These are phyloP conservation scores for Harpagus bidentatus DNA, from an alignment of 2,113 vertebrate species.

Conservation along the genomic window DNA sequence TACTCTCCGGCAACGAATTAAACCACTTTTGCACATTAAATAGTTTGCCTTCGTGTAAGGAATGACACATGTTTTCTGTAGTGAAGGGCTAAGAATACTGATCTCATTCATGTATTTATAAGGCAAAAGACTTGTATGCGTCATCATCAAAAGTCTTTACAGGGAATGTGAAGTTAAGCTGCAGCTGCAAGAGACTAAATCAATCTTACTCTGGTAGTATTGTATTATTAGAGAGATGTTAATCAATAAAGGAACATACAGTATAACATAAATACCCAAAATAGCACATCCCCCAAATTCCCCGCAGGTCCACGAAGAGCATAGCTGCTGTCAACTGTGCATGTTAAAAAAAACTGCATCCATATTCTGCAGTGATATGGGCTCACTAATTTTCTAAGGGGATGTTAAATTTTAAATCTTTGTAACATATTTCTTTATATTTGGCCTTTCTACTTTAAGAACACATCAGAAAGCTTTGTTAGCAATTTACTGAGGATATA, in stretches of 20 bases:
- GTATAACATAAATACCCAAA: background rate
- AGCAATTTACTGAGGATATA: background rate
- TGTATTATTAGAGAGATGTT: background rate
- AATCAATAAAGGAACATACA: background rate
- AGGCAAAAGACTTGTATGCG: background rate
- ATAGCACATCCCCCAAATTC: too few species aligned
- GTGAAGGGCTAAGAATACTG: background rate
- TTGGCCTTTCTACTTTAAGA: background rate
- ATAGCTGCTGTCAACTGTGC: background rate
- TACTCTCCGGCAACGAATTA: background rate
- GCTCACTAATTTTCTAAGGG: background rate
- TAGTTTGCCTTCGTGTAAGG: background rate
- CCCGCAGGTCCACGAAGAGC: background rate
- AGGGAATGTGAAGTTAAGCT: background rate
- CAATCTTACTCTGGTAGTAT: background rate
- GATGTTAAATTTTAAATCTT: background rate
- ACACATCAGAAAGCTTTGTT: background rate
- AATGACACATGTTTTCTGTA: background rate
- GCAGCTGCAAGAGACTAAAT: background rate
- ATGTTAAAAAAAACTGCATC: background rate
- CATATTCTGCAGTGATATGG: background rate
- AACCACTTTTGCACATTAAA: background rate
- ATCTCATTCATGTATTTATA: background rate
- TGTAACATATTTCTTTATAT: background rate
- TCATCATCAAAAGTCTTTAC: background rate